Evolutionary conservation across 1,140 invertebrate genomes (phyloP).

Genomic region (Anastrepha obliqua): DNA sequence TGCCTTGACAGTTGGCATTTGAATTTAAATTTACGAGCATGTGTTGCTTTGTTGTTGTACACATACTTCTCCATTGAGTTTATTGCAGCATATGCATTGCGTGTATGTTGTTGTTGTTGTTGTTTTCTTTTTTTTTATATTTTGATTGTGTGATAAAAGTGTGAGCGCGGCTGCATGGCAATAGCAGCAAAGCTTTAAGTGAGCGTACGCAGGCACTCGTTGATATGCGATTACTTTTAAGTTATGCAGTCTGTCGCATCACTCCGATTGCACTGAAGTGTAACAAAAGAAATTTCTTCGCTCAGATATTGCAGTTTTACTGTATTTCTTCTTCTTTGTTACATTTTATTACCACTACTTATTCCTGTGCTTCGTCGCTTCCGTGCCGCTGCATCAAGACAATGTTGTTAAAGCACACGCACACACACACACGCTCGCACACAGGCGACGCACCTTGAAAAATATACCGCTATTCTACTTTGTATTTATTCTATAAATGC

Average conservation of each 20-base stretch:
- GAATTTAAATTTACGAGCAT: constrained; percentile 48
- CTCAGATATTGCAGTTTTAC: not conserved
- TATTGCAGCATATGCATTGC: constrained; percentile 10
- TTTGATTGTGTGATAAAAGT: not conserved
- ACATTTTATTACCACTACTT: constrained; percentile 38
- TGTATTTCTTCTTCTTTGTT: constrained; percentile 1
- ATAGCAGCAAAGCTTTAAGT: not conserved
- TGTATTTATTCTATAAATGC: not conserved
- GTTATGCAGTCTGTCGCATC: constrained; percentile 50
- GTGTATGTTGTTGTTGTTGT: not conserved
- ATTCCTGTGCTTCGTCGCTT: constrained; percentile 31
- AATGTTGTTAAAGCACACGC: not conserved
- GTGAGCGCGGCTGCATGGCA: not conserved
- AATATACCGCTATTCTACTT: not conserved
- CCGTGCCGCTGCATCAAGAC: not conserved
- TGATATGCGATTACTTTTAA: constrained; percentile 51
- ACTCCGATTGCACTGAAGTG: constrained; percentile 50
- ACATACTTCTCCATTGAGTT: not conserved
- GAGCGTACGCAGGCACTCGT: not conserved
- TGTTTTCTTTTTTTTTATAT: not conserved
- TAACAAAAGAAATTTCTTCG: constrained; percentile 9
- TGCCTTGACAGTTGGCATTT: constrained; percentile 52
- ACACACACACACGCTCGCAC: not conserved
- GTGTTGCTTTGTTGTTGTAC: not conserved
- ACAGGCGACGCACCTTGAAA: not conserved